Conservation (phyloP, 2,113 vertebrate species). For the Phasianus colchicus region DNA sequence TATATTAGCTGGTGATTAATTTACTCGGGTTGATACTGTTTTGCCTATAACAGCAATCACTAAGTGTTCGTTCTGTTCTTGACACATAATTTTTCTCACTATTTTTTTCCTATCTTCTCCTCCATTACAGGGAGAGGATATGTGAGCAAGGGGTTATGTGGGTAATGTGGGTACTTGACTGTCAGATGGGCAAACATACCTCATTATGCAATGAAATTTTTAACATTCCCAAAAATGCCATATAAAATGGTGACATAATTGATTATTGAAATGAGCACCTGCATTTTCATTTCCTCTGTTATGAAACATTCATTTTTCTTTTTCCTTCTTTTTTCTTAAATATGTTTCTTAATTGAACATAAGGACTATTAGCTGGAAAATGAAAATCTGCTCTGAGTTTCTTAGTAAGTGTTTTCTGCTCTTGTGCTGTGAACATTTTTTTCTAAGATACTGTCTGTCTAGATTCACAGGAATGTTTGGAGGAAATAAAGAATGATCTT, state of each 20-base stretch:
- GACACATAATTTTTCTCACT: neutral
- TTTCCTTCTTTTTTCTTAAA: neutral
- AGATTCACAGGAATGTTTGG: neutral
- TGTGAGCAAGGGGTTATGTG: accelerated
- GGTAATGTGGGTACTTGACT: neutral
- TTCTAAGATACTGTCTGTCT: neutral
- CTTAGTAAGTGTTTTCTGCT: neutral
- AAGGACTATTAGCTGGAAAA: neutral
- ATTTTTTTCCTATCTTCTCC: neutral
- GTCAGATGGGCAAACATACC: accelerated
- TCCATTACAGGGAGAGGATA: accelerated
- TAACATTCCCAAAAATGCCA: neutral
- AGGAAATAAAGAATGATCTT: constrained; percentile 19
- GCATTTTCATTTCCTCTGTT: neutral
- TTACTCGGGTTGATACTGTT: neutral
- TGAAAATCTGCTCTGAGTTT: neutral
- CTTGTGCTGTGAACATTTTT: neutral
- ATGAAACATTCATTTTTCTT: neutral
- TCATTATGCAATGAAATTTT: neutral
- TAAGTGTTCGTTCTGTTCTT: neutral
- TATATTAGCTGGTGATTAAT: neutral
- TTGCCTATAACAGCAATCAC: accelerated
- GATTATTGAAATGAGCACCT: neutral
- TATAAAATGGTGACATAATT: neutral
- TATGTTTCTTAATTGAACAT: neutral